phyloP scores from a whole-genome alignment of 2,797 vertebrate species.

The Chromis chromis region DNA sequence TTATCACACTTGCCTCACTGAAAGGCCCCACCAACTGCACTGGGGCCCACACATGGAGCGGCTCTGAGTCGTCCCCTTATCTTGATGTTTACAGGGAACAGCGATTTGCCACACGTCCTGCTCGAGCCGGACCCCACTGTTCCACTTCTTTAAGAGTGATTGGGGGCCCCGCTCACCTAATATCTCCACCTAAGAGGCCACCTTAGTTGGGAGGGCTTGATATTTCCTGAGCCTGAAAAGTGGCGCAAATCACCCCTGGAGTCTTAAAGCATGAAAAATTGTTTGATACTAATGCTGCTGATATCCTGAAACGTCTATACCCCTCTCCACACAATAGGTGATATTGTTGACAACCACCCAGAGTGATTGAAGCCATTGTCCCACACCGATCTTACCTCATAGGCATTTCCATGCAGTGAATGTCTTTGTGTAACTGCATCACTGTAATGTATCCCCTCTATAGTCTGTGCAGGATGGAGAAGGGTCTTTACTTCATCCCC shows the following conservation, averaged over 20 bases:
- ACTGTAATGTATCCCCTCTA: constrained; percentile 81
- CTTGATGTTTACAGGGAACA: constrained; percentile 87
- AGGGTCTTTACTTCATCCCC: constrained; percentile 74
- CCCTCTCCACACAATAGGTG: constrained; percentile 74
- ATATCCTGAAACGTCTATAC: constrained; percentile 78
- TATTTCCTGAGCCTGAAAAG: constrained; percentile 79
- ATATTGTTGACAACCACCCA: constrained; percentile 82
- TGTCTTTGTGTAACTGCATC: constrained; percentile 84
- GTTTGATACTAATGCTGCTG: constrained; percentile 81
- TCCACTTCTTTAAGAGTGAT: constrained; percentile 81
- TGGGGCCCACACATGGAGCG: constrained; percentile 80
- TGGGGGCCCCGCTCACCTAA: constrained; percentile 76
- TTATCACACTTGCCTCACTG: constrained; percentile 79
- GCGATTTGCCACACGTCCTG: constrained; percentile 82
- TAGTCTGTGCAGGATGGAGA: constrained; percentile 73
- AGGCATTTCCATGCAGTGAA: constrained; percentile 78
- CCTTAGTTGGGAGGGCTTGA: constrained; percentile 75
- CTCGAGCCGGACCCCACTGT: constrained; percentile 80
- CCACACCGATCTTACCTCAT: constrained; percentile 80
- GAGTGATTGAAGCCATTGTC: constrained; percentile 83
- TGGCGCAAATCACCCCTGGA: constrained; percentile 86
- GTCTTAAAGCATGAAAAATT: constrained; percentile 79
- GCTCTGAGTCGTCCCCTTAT: constrained; percentile 80
- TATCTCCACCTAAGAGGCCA: constrained; percentile 79
- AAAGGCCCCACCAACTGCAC: constrained; percentile 75